phyloP scores from a whole-genome alignment of 2,797 vertebrate species.

The Diplodus puntazzo region DNA sequence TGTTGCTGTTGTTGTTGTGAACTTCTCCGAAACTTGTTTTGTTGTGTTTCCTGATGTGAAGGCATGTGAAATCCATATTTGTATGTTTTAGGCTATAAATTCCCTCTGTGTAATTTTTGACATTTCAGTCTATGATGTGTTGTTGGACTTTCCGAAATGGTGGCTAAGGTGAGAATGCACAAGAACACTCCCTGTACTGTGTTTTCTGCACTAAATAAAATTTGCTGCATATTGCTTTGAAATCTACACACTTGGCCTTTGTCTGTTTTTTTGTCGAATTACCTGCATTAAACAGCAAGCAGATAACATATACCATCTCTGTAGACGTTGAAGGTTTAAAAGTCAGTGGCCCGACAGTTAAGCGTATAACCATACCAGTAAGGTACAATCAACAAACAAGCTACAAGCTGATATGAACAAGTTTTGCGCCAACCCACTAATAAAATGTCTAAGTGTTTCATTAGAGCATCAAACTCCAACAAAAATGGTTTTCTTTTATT shows the following conservation, averaged over 20 bases:
- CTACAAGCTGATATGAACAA: too few relatives aligned
- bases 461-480: too few relatives aligned
- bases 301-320: neutral
- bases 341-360: too few relatives aligned
- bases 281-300: neutral
- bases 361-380: too few relatives aligned
- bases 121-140: constrained; percentile 69
- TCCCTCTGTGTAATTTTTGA: constrained; percentile 71
- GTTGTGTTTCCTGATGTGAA: constrained; percentile 68
- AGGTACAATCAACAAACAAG: too few relatives aligned
- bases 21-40: constrained; percentile 50
- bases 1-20: constrained; percentile 50
- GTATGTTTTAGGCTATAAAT: constrained; percentile 70
- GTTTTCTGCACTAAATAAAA: constrained; percentile 86
- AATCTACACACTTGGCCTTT: constrained; percentile 41
- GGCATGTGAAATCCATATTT: constrained; percentile 75
- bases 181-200: constrained; percentile 80
- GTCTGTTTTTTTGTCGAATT: neutral
- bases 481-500: too few relatives aligned
- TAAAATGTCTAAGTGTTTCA: too few relatives aligned
- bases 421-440: too few relatives aligned
- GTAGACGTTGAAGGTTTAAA: too few relatives aligned
- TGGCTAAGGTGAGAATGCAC: constrained; percentile 72
- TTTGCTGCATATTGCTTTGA: constrained; percentile 83
- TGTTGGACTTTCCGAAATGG: constrained; percentile 65